These are phyloP conservation scores for Staurois parvus DNA, from an alignment of 2,797 vertebrate genomes.

Conservation along the genomic window DNA sequence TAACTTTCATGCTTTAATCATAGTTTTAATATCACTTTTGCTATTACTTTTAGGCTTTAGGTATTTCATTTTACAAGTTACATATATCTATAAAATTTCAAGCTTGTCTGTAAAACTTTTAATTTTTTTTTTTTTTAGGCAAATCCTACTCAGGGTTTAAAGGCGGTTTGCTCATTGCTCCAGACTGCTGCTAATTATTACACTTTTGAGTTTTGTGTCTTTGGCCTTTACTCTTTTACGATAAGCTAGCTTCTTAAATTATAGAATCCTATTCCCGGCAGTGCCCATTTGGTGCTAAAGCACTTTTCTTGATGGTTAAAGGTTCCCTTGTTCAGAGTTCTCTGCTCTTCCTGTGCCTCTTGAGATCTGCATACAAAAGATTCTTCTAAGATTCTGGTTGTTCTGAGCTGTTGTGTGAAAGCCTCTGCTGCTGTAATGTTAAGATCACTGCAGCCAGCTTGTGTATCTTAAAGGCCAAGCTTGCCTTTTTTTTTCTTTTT, in stretches of 20 bases:
- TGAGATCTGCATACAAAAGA: slow-evolving; percentile 49
- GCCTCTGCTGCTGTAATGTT: neutral
- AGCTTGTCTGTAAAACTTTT: neutral
- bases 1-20: neutral
- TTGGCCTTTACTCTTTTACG: slow-evolving; percentile 37
- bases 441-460: neutral
- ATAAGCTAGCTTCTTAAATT: slow-evolving; percentile 47
- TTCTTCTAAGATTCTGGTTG: neutral
- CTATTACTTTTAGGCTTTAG: neutral
- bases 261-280: slow-evolving; percentile 31
- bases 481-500: neutral
- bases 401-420: slow-evolving; percentile 22
- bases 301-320: slow-evolving; percentile 33
- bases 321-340: slow-evolving; percentile 30
- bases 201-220: slow-evolving; percentile 36
- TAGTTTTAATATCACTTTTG: neutral
- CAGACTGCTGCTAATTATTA: slow-evolving; percentile 36
- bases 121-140: neutral
- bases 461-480: neutral
- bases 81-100: neutral
- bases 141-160: neutral
- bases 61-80: neutral
- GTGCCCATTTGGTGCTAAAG: slow-evolving; percentile 21
- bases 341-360: slow-evolving; percentile 15
- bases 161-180: slow-evolving; percentile 25